phyloP scores from a whole-genome alignment of 2,113 vertebrate genomes.

The Panthera tigris region DNA sequence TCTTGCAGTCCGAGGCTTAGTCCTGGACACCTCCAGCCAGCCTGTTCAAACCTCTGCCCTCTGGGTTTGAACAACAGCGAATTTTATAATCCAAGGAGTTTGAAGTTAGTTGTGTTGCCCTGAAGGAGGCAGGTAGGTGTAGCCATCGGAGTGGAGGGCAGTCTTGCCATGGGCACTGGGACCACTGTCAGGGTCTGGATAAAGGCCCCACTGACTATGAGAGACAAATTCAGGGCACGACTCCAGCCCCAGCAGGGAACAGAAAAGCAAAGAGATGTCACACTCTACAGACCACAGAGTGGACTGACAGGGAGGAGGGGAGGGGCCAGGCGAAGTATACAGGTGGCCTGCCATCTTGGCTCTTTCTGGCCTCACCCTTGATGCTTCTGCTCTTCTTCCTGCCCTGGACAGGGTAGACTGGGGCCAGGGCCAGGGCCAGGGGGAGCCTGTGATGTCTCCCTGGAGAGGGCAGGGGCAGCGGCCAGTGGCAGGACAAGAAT shows the following conservation, averaged over 20 bases:
- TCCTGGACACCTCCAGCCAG: neutral
- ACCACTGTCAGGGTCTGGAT: neutral
- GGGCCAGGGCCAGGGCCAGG: neutral
- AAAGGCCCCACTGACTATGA: neutral
- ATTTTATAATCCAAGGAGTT: neutral
- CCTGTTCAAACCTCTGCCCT: neutral
- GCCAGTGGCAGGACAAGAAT: neutral
- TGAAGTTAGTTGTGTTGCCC: neutral
- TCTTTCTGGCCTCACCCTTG: neutral
- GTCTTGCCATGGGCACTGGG: neutral
- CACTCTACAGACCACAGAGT: neutral
- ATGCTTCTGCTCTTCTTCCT: neutral
- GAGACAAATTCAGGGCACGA: neutral
- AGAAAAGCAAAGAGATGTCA: neutral
- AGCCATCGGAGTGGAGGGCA: neutral
- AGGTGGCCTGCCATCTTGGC: neutral
- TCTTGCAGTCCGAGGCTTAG: neutral
- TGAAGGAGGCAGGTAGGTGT: neutral
- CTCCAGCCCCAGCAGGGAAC: neutral
- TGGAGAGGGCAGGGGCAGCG: neutral
- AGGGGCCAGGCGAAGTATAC: accelerated
- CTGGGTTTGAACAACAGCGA: neutral
- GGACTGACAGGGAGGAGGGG: neutral
- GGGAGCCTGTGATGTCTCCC: neutral
- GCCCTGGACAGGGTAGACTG: neutral